Conservation (phyloP, 2,797 vertebrate species). For the Sitta carolinensis region DNA sequence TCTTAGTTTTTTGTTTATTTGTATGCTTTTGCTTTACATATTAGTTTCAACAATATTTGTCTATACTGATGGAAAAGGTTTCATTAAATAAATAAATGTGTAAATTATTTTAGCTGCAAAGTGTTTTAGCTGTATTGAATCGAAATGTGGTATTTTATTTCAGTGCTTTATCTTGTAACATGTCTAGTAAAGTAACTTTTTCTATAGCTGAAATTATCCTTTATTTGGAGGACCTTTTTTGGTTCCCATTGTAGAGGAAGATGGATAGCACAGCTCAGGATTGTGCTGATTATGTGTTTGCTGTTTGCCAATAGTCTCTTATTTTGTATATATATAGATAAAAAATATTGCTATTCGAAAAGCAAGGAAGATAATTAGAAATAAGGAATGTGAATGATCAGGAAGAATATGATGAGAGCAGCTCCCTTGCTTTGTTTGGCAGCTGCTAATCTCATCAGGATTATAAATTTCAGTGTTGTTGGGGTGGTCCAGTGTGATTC, state of each 20-base stretch:
- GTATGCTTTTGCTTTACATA: slow-evolving; percentile 72
- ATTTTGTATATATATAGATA: neutral
- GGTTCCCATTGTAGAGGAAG: neutral
- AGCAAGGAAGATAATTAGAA: neutral
- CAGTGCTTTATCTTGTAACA: neutral
- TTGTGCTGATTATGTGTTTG: neutral
- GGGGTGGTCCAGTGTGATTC: neutral
- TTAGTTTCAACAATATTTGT: slow-evolving; percentile 75
- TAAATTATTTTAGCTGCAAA: slow-evolving; percentile 36
- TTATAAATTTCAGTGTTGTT: neutral
- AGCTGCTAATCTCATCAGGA: neutral
- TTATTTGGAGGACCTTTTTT: neutral
- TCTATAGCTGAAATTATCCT: neutral
- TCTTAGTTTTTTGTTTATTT: slow-evolving; percentile 66
- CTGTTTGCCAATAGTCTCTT: neutral
- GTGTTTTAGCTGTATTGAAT: slow-evolving; percentile 26
- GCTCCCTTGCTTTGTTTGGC: neutral
- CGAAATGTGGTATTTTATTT: slow-evolving; percentile 29
- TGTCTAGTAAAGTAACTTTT: neutral
- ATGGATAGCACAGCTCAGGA: neutral
- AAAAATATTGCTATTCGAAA: neutral
- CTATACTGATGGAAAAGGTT: slow-evolving; percentile 76
- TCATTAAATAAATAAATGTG: slow-evolving; percentile 12
- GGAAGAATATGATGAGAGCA: neutral
- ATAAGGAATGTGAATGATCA: neutral